Conservation (phyloP, 2,797 vertebrate genomes). For the Sarcoramphus papa region DNA sequence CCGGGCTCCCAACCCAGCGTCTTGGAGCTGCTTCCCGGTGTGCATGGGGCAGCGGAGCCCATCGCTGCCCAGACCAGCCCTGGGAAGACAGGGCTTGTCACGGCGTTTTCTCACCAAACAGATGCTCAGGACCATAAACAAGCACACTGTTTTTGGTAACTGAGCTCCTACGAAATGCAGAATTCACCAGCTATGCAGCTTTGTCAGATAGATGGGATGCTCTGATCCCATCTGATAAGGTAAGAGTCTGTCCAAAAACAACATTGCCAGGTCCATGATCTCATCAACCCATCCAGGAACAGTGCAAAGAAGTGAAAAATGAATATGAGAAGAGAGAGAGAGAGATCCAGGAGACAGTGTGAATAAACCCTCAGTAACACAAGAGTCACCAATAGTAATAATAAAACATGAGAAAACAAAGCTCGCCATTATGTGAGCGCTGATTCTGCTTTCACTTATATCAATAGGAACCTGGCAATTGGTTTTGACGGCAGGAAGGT, state of each 20-base stretch:
- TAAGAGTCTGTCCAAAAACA: neutral
- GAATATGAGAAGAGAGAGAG: neutral
- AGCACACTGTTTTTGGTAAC: neutral
- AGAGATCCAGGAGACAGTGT: neutral
- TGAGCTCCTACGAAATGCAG: neutral
- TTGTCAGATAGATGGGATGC: neutral
- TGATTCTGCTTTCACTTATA: neutral
- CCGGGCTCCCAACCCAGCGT: neutral
- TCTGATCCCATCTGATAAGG: slow-evolving; percentile 57
- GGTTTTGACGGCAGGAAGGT: neutral
- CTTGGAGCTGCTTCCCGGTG: neutral
- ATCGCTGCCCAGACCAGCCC: neutral
- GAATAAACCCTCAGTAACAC: neutral
- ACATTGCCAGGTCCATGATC: neutral
- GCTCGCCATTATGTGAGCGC: neutral
- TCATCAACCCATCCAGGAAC: neutral
- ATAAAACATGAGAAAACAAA: neutral
- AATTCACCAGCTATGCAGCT: neutral
- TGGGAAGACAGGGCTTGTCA: neutral
- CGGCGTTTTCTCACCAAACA: neutral
- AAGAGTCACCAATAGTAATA: neutral
- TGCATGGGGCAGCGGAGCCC: neutral
- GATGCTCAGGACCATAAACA: neutral
- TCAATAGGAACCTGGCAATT: neutral
- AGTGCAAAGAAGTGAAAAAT: neutral